These are phyloP conservation scores for Eristalis intricaria DNA, from an alignment of 2,888 invertebrate species.

Conservation along the genomic window DNA sequence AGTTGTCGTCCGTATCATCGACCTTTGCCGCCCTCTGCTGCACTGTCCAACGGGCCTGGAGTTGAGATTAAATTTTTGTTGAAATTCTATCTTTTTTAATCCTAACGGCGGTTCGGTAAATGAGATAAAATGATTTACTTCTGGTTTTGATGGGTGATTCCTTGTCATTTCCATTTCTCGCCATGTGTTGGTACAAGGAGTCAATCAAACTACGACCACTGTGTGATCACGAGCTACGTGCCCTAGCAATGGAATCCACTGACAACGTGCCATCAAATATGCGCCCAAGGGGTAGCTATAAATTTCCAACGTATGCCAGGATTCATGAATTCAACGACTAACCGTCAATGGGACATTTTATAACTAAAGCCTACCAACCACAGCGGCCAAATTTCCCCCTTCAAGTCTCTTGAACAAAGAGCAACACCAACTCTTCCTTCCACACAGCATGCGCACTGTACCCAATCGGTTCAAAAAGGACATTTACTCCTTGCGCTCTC, in stretches of 20 bases:
- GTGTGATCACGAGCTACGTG: too few relatives aligned
- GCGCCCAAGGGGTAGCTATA: too few relatives aligned
- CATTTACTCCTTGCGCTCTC: neutral
- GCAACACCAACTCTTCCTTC: neutral
- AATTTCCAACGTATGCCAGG: neutral
- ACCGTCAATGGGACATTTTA: neutral
- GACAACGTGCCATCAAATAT: neutral
- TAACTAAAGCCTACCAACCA: neutral
- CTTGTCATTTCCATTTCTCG: too few relatives aligned
- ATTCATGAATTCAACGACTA: neutral
- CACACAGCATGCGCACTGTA: neutral
- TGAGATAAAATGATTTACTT: too few relatives aligned
- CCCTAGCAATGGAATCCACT: too few relatives aligned
- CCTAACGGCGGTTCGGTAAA: too few relatives aligned
- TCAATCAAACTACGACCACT: too few relatives aligned
- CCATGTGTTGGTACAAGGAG: too few relatives aligned
- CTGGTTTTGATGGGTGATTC: too few relatives aligned
- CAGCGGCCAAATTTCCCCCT: neutral
- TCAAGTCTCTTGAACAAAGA: neutral
- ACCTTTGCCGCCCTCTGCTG: neutral
- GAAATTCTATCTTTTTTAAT: too few relatives aligned
- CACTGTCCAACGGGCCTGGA: too few relatives aligned
- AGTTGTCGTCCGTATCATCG: neutral
- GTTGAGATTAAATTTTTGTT: too few relatives aligned
- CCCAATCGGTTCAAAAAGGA: conserved; percentile 20